These are phyloP conservation scores for Lottia gigantea DNA, from an alignment of 2,888 invertebrate genomes.

Conservation along the genomic window DNA sequence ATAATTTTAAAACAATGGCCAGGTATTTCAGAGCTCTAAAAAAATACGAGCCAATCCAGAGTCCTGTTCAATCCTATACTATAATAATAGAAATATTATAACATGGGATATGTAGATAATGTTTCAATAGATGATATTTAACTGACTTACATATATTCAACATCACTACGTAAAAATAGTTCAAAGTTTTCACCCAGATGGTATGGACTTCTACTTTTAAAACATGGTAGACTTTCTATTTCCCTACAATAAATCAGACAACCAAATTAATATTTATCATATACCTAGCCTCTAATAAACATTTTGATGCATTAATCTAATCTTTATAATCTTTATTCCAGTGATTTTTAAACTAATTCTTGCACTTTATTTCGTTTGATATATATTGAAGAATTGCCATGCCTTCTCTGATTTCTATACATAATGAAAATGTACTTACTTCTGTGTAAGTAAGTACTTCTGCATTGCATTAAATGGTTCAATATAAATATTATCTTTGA, in stretches of 20 bases:
- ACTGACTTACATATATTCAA: conserved; percentile 77
- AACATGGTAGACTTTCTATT: conserved; percentile 86
- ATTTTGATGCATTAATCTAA: too few relatives aligned
- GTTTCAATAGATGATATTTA: background rate
- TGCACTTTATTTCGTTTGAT: too few relatives aligned
- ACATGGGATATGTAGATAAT: too few relatives aligned
- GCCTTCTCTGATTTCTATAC: too few relatives aligned
- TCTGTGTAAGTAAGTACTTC: conserved; percentile 88
- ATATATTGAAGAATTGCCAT: conserved; percentile 2
- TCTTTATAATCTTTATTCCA: too few relatives aligned
- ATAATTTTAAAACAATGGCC: too few relatives aligned
- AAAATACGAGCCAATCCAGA: too few relatives aligned
- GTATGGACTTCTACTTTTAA: conserved; percentile 91
- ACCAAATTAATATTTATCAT: background rate
- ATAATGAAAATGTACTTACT: conserved; percentile 57
- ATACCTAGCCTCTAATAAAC: too few relatives aligned
- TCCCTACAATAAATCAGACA: conserved; percentile 71
- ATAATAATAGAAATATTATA: too few relatives aligned
- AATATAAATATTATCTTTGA: conserved; percentile 76
- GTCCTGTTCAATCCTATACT: background rate
- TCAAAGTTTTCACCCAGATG: conserved; percentile 88
- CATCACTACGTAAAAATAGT: conserved; percentile 92
- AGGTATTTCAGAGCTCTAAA: too few relatives aligned
- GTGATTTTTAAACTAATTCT: too few relatives aligned
- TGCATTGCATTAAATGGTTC: conserved; percentile 92